Evolutionary conservation across 2,113 vertebrate genomes (phyloP), one percentile per base, ranked within the genome.

Genomic region (Empidonax traillii): DNA sequence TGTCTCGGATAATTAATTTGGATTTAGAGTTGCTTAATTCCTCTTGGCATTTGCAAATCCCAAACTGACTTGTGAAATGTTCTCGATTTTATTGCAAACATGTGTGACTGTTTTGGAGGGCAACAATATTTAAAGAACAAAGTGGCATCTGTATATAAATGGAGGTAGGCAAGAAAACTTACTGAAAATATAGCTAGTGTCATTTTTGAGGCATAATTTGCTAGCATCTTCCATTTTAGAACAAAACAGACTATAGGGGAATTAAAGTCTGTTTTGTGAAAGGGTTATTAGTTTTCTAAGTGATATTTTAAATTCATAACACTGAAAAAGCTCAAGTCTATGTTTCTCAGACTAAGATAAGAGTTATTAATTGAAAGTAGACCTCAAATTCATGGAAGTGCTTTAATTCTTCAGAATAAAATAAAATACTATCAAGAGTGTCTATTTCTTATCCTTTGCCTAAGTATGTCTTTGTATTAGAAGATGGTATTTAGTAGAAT

Each of bases 51-150:
- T 76, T 92, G 66, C 33, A 92, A 89, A 91, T 92, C 96, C 91
- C 93, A 95, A 6, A 55, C 65, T 66, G 56, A 84, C 69, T 82
- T 61, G 55, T 88, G 90, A 91, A 83, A 87, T 88, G 79, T 63
- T 94, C 95, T 78, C 56, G 82, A 73, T 79, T 87, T 94, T 65
- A 96, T 87, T 84, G 88, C 86, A 96, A 97, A 82, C 95, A 96
- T 35, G 79, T 94, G 92, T 89, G 72, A 67, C 58, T 85, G 35
- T 44, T 93, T 33, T 58, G 46, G 82, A 82, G 77, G 72, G 83
- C 62, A 74, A 30, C 31, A 37, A 14, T 87, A 43, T 71, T 79
- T 85, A 66, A 93, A 96, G 86, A 93, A 79, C 55, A 86, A 80
- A 51, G 62, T 67, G 65, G 8, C 31, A 37, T 88, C 61, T 94